Base-by-base conservation (phyloP, 2,113 vertebrate genomes). In the Aegithalos caudatus region DNA sequence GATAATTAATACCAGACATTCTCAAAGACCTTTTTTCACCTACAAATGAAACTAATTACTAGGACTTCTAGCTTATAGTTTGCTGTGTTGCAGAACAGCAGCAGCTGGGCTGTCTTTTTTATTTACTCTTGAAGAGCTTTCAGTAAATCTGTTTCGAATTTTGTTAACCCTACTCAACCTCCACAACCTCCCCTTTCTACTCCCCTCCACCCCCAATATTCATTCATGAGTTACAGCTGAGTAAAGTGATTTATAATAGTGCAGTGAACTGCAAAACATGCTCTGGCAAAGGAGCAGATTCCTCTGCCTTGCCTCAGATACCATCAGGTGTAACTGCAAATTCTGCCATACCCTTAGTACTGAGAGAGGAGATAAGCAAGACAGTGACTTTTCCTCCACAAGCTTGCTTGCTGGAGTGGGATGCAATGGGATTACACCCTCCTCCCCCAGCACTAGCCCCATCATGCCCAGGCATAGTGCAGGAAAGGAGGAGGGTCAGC, bases 121-220 rank as follows among this genome's bases (percentile, higher is more conserved):
- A 92, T 95, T 97, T 95, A 92, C 86, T 95, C 95, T 95, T 92
- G 83, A 97, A 97, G 95, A 78, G 67, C 54, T 95, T 95, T 94
- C 90, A 70, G 95, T 97, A 97, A 98, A 98, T 97, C 97, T 97
- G 97, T 95, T 98, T 98, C 91, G 72, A 95, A 98, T 98, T 98
- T 96, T 92, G 81, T 92, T 93, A 97, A 92, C 92, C 88, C 93
- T 87, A 74, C 54, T 94, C 92, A 96, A 93, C 72, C 78, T 94
- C 89, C 88, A 85, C 67, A 84, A 90, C 85, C 92, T 96, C 94
- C 94, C 87, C 89, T 90, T 86, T 90, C 92, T 57, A 53, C 84
- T 95, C 74, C 47, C 74, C 23, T 38, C 50, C 50, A 72, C 70
- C 47, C 48, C 90, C 85, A 83, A 27, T 84, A 97, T 94, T 92